These are phyloP conservation scores for Rutilus rutilus DNA, from an alignment of 2,113 vertebrate species.

Conservation along the genomic window DNA sequence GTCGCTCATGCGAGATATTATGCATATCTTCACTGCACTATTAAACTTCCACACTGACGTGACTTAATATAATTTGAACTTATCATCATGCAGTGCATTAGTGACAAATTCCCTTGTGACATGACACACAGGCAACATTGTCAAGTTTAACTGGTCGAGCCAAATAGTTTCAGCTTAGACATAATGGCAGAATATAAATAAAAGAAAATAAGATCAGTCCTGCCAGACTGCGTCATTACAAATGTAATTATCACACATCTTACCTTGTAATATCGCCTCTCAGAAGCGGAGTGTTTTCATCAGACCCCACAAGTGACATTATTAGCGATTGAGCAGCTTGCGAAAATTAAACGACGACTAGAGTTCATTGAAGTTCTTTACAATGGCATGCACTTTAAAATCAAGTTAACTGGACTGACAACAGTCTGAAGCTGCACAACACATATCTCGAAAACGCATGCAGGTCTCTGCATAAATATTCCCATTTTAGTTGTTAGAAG, in stretches of 20 bases:
- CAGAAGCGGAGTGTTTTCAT: constrained; percentile 47
- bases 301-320: constrained; percentile 44
- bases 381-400: not conserved
- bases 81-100: not conserved
- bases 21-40: not conserved
- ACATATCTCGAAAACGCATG: not conserved
- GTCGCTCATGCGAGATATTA: not conserved
- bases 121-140: not conserved
- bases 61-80: not conserved
- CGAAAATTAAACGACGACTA: not conserved
- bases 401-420: not conserved
- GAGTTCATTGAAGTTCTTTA: too few species aligned
- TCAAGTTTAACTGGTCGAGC: not conserved
- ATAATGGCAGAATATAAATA: not conserved
- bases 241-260: not conserved
- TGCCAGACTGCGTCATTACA: not conserved
- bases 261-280: constrained; percentile 45
- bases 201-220: not conserved
- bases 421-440: not conserved
- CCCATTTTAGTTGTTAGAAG: not conserved
- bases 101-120: not conserved
- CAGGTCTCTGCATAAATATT: not conserved
- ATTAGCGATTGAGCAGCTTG: not conserved
- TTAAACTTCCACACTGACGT: not conserved
- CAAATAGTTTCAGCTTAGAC: not conserved